Conservation (phyloP, 2,888 invertebrate species). For the Osmoderma eremita region DNA sequence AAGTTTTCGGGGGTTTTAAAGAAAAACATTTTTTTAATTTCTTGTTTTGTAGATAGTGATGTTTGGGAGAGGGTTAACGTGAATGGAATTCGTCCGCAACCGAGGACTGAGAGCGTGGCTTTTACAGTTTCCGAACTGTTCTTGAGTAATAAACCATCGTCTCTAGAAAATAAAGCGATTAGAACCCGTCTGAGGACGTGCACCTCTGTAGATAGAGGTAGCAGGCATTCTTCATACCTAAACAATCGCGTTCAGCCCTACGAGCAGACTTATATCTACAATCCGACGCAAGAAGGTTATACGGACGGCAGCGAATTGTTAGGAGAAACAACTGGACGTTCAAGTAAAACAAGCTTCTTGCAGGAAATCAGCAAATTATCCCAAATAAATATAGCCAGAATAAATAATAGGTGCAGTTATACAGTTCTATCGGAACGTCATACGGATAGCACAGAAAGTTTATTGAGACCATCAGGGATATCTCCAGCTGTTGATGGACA, state of each 20-base stretch:
- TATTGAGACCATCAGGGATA: slow-evolving; percentile 57
- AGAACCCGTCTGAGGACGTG: slow-evolving; percentile 58
- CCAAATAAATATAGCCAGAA: slow-evolving; percentile 73
- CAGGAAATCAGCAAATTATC: slow-evolving; percentile 78
- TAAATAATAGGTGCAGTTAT: slow-evolving; percentile 76
- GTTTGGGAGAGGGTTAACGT: slow-evolving; percentile 79
- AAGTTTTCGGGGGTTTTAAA: slow-evolving; percentile 51
- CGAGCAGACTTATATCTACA: slow-evolving; percentile 64
- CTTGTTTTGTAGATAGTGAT: slow-evolving; percentile 69
- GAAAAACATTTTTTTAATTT: slow-evolving; percentile 10
- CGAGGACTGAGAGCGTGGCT: slow-evolving; percentile 75
- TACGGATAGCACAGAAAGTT: slow-evolving; percentile 75
- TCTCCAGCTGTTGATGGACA: slow-evolving; percentile 52
- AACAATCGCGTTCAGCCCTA: slow-evolving; percentile 60
- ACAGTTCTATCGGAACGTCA: slow-evolving; percentile 70
- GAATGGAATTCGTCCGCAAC: slow-evolving; percentile 71
- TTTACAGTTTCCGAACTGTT: slow-evolving; percentile 71
- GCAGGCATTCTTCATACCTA: slow-evolving; percentile 62
- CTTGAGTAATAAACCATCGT: slow-evolving; percentile 57
- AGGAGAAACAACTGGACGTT: slow-evolving; percentile 53
- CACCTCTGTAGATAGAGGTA: slow-evolving; percentile 60
- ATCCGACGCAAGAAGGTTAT: slow-evolving; percentile 63
- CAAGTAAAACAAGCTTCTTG: slow-evolving; percentile 64
- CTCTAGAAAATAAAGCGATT: slow-evolving; percentile 48
- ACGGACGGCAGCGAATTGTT: slow-evolving; percentile 61